A percentile compares a stretch with the other conserved stretches of the same genome.
These are phyloP conservation scores for Drosophila neutralis DNA, from an alignment of 2,888 invertebrate species.

Conservation along the genomic window DNA sequence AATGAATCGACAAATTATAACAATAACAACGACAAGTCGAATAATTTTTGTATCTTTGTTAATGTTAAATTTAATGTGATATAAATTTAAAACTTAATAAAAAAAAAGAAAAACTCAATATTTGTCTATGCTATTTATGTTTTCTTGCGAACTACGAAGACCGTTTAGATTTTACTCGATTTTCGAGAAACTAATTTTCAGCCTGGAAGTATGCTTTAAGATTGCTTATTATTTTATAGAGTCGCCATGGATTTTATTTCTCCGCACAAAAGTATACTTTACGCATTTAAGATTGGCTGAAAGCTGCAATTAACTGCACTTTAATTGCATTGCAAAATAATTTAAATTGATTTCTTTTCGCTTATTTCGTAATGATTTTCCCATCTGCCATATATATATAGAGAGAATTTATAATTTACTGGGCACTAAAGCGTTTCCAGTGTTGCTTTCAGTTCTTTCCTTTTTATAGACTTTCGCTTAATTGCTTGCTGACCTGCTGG, in stretches of 20 bases:
- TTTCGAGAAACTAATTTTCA: background rate
- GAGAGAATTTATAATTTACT: background rate
- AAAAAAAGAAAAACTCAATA: constrained; percentile 34
- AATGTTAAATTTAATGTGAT: constrained; percentile 81
- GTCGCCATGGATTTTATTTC: background rate
- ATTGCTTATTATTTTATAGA: background rate
- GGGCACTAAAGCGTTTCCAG: too few species aligned
- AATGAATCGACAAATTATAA: constrained; percentile 42
- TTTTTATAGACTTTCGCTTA: background rate
- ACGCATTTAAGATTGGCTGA: background rate
- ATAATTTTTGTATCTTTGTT: constrained; percentile 71
- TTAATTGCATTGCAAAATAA: background rate
- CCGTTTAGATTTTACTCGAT: background rate
- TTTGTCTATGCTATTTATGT: background rate
- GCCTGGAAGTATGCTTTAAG: background rate
- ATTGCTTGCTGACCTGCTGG: background rate
- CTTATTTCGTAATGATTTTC: background rate
- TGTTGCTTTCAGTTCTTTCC: too few species aligned
- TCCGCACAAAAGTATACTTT: background rate
- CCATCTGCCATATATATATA: background rate
- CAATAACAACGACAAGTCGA: constrained; percentile 58
- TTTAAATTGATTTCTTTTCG: too few species aligned
- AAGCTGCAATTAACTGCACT: background rate
- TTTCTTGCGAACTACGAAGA: background rate
- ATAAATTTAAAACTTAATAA: constrained; percentile 76